Evolutionary conservation across 2,113 vertebrate species (phyloP).

Genomic region (Coreoperca whiteheadi): DNA sequence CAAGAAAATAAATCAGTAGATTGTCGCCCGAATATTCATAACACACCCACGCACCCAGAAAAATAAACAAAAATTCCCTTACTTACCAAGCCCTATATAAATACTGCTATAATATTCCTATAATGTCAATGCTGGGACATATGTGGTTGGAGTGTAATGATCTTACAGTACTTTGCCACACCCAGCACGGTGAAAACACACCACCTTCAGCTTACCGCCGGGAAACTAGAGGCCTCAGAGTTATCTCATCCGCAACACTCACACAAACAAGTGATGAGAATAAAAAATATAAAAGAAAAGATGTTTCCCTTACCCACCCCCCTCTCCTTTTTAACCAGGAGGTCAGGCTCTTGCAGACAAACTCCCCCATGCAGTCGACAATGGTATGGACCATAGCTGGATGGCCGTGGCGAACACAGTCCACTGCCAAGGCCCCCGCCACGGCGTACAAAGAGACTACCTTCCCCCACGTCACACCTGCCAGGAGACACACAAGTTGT

Average conservation of each 20-base stretch:
- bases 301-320: constrained; percentile 91
- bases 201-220: background rate
- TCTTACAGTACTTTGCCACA: background rate
- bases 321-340: constrained; percentile 92
- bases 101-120: background rate
- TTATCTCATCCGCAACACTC: background rate
- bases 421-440: constrained; percentile 92
- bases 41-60: background rate
- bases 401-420: constrained; percentile 93
- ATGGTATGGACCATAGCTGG: constrained; percentile 94
- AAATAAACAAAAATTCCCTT: background rate
- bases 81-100: background rate
- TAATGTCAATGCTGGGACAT: background rate
- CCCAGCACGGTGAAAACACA: background rate
- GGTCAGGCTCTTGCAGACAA: constrained; percentile 93
- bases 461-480: constrained; percentile 97
- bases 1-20: background rate
- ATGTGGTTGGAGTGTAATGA: background rate
- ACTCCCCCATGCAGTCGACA: constrained; percentile 96
- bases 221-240: background rate
- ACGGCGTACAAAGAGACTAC: constrained; percentile 95
- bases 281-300: background rate
- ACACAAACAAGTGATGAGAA: background rate
- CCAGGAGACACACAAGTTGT: constrained; percentile 13
- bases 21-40: background rate